Evolutionary conservation across 2,888 invertebrate species (phyloP).

Genomic region (Anoncus sp.): DNA sequence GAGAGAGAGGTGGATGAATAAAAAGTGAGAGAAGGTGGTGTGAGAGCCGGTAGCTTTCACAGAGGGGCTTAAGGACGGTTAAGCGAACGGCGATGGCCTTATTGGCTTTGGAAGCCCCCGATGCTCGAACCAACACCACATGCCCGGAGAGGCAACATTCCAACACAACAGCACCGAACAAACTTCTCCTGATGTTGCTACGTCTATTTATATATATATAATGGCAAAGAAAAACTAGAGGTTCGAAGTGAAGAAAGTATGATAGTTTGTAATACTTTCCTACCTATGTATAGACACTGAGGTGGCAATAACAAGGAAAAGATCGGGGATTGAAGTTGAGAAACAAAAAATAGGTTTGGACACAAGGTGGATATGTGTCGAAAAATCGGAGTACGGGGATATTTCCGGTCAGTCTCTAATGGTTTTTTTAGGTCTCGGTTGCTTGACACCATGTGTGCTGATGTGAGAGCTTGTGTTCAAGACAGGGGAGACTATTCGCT

Average conservation of each 20-base stretch:
- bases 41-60: slow-evolving; percentile 55
- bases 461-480: slow-evolving; percentile 21
- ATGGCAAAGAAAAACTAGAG: slow-evolving; percentile 6
- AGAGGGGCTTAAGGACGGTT: slow-evolving; percentile 67
- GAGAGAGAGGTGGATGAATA: slow-evolving; percentile 20
- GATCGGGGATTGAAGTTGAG: background rate
- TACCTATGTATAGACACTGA: background rate
- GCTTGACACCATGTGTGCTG: slow-evolving; percentile 11
- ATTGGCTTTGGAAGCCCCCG: slow-evolving; percentile 78
- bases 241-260: slow-evolving; percentile 5
- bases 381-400: background rate
- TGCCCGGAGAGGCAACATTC: slow-evolving; percentile 8
- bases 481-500: slow-evolving; percentile 21
- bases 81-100: slow-evolving; percentile 70
- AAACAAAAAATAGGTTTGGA: too few species aligned
- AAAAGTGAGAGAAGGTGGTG: slow-evolving; percentile 33
- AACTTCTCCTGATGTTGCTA: slow-evolving; percentile 44
- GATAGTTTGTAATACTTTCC: background rate
- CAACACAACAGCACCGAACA: slow-evolving; percentile 18
- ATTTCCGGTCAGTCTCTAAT: background rate
- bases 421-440: slow-evolving; percentile 8
- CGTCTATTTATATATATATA: background rate
- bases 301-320: background rate
- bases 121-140: slow-evolving; percentile 62
- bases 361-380: too few species aligned